phyloP scores from a whole-genome alignment of 1,140 invertebrate species.

The Pemphigus obesinymphae region DNA sequence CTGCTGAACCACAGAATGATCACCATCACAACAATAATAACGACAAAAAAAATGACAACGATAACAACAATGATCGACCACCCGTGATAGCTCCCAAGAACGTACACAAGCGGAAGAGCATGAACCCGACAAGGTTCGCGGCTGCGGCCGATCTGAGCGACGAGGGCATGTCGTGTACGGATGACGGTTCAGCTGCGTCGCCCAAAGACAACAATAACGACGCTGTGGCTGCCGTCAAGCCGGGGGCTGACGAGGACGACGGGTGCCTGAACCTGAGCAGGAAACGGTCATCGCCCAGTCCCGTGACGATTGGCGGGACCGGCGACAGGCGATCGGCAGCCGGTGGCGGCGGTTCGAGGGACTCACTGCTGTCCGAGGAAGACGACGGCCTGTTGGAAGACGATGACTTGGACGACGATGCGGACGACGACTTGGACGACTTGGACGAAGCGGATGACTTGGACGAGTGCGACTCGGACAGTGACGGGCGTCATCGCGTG shows the following conservation, averaged over 20 bases:
- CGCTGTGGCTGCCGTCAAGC: constrained; percentile 37
- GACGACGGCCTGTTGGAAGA: not conserved
- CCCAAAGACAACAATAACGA: constrained; percentile 19
- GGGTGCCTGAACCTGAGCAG: constrained; percentile 42
- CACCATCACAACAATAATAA: constrained; percentile 62
- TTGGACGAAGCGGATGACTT: constrained; percentile 19
- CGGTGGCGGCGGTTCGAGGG: not conserved
- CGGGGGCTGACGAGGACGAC: constrained; percentile 44
- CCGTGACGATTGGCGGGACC: not conserved
- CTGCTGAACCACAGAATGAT: constrained; percentile 64
- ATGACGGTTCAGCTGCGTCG: constrained; percentile 54
- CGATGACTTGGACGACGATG: constrained; percentile 39
- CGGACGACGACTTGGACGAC: constrained; percentile 41
- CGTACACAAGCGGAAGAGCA: constrained; percentile 77
- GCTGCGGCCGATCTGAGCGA: constrained; percentile 51
- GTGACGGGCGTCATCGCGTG: constrained; percentile 54
- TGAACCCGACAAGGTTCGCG: constrained; percentile 82
- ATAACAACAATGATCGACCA: constrained; percentile 55
- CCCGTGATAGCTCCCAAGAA: constrained; percentile 47
- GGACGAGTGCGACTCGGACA: not conserved
- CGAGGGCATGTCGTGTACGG: constrained; percentile 58
- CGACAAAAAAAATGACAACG: constrained; percentile 56
- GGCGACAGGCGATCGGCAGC: not conserved
- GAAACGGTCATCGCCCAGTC: not conserved
- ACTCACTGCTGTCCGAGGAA: constrained; percentile 23